These are phyloP conservation scores for Emydocephalus ijimae DNA, from an alignment of 2,113 vertebrate genomes.

Conservation along the genomic window DNA sequence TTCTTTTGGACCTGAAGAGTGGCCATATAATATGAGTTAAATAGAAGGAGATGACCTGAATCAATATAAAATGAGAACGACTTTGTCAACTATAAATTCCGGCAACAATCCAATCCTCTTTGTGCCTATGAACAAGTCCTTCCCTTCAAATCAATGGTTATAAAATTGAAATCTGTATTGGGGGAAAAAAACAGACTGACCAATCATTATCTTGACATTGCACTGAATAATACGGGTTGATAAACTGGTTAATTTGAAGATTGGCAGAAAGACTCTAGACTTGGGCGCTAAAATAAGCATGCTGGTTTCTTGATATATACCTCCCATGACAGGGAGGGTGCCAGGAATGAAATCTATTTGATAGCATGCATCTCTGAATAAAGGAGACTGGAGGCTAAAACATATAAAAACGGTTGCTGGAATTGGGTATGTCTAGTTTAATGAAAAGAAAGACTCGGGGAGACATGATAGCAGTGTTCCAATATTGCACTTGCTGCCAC, in stretches of 20 bases:
- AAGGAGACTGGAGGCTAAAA: too few relatives aligned
- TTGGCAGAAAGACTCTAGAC: slow-evolving; percentile 5
- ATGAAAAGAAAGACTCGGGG: too few relatives aligned
- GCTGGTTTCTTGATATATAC: background rate
- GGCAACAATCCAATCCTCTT: background rate
- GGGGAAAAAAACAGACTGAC: background rate
- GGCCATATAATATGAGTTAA: background rate
- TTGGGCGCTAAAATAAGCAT: background rate
- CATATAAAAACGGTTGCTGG: too few relatives aligned
- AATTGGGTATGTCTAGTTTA: too few relatives aligned
- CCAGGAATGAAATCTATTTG: background rate
- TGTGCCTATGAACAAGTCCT: background rate
- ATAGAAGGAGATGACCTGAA: background rate
- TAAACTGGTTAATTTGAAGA: slow-evolving; percentile 29
- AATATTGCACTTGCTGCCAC: too few relatives aligned
- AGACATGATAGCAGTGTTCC: too few relatives aligned
- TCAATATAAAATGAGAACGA: background rate
- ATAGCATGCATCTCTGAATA: slow-evolving; percentile 1
- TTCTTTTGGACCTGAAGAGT: background rate
- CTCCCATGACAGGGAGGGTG: background rate
- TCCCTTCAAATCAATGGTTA: background rate
- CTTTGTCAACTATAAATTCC: slow-evolving; percentile 8
- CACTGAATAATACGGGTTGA: slow-evolving; percentile 1
- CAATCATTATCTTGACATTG: slow-evolving; percentile 7
- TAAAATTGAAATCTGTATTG: slow-evolving; percentile 8